A percentile compares a stretch with the other conserved stretches of the same genome.
Conservation (phyloP, 2,888 invertebrate genomes). For the Nezara viridula region DNA sequence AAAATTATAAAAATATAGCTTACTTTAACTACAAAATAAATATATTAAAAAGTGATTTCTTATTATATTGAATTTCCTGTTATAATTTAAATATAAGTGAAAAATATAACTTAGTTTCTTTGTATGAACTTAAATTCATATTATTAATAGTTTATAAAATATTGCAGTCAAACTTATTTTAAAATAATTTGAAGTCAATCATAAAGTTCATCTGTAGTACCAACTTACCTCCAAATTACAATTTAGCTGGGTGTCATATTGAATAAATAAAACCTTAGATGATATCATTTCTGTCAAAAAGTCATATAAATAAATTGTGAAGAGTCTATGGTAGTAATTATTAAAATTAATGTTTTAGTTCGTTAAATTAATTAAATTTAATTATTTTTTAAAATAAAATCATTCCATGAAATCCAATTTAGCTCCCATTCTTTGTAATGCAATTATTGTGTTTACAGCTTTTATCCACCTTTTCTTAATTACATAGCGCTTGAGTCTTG, state of each 20-base stretch:
- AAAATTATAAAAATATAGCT: no score
- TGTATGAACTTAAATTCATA: no score
- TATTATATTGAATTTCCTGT: no score
- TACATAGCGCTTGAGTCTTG: conserved; percentile 87
- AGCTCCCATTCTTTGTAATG: conserved; percentile 88
- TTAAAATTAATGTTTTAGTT: neutral
- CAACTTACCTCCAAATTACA: neutral
- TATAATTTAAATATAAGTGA: no score
- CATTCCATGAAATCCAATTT: conserved; percentile 72
- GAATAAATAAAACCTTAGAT: neutral
- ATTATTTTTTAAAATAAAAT: conserved; percentile 40
- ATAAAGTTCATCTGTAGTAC: neutral
- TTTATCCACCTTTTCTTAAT: conserved; percentile 93
- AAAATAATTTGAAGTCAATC: neutral
- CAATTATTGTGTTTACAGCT: conserved; percentile 89
- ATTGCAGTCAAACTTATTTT: neutral
- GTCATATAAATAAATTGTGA: neutral
- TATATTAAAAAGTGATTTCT: no score
- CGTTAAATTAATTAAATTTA: neutral
- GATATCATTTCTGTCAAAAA: neutral
- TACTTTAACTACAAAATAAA: no score
- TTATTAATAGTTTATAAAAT: no score
- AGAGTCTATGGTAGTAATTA: neutral
- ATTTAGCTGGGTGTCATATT: neutral
- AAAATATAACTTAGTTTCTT: no score